Conservation (phyloP, 1,140 invertebrate genomes). For the Akabosia matsudoensis region DNA sequence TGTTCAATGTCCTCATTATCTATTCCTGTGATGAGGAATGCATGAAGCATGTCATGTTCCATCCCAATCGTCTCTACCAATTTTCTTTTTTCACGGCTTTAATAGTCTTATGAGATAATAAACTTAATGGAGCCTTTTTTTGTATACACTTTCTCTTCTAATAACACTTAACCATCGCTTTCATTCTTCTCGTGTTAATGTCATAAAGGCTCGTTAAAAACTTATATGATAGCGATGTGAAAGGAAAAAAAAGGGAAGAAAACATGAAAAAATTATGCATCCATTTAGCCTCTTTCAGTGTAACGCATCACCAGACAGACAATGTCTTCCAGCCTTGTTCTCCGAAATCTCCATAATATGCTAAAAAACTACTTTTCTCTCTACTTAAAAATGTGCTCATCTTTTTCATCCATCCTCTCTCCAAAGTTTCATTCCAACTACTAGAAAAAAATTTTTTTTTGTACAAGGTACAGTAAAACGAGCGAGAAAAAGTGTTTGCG, state of each 20-base stretch:
- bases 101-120: not conserved
- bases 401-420: not conserved
- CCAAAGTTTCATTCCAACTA: not conserved
- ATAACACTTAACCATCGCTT: not conserved
- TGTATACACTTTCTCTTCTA: not conserved
- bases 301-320: not conserved
- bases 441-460: not conserved
- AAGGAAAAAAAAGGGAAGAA: not conserved
- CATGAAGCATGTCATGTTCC: no score
- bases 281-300: slow-evolving; percentile 12
- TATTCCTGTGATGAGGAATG: no score
- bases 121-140: not conserved
- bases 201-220: slow-evolving; percentile 16
- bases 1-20: no score
- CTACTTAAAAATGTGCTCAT: not conserved
- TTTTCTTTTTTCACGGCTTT: not conserved
- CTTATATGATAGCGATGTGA: slow-evolving; percentile 6
- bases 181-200: not conserved
- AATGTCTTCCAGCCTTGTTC: not conserved
- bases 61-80: not conserved
- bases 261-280: slow-evolving; percentile 24
- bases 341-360: not conserved
- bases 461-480: no score
- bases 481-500: no score
- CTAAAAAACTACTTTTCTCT: not conserved